Base-by-base conservation (phyloP, 1,140 invertebrate genomes). In the Lepidurus packardi region DNA sequence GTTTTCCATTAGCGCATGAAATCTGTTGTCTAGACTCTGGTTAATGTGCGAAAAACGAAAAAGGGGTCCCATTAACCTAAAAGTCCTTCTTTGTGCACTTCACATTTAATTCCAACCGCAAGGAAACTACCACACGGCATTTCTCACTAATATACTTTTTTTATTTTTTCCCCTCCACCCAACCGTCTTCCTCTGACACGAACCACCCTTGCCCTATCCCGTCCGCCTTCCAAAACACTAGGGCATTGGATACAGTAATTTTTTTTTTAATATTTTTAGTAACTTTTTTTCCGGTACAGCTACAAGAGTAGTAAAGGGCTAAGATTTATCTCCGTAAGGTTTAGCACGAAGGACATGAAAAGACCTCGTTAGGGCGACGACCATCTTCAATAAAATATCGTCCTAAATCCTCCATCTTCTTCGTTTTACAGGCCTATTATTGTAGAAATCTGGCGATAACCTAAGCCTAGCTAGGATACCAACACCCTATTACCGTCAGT, bases 381-480 rank as follows among this genome's bases (percentile, higher is more conserved):
- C 53, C 53, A 65, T 65, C 53, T 65, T 21, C 53, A 65, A 21
- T 65, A 65, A 65, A 65, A 65, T n/a, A 16, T 11, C 16, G 8
- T n/a, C 7, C 16, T n/a, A 65, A 65, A 65, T 65, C 9, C 21
- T 65, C 34, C 34, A 34, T 34, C 53, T 65, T 65, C 53, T 1
- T 21, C 10, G 53, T 13, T 65, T 65, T 65, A 65, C 53, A 65
- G 16, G 53, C n/a, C 53, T 65, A 65, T 65, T 65, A 21, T 65
- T 65, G 21, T 21, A 6, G 47, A 13, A 65, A 16, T 65, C 16
- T 65, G 13, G 53, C 53, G 53, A 65, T n/a, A 65, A 65, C 21
- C 53, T 21, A 65, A 65, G 53, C 53, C n/a, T 65, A 65, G 53
- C 53, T 65, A 65, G 53, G 53, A 65, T 13, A 65, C 53, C 53